Evolutionary conservation across 2,113 vertebrate species (phyloP).

Genomic region (Corythornis madagascariensis): DNA sequence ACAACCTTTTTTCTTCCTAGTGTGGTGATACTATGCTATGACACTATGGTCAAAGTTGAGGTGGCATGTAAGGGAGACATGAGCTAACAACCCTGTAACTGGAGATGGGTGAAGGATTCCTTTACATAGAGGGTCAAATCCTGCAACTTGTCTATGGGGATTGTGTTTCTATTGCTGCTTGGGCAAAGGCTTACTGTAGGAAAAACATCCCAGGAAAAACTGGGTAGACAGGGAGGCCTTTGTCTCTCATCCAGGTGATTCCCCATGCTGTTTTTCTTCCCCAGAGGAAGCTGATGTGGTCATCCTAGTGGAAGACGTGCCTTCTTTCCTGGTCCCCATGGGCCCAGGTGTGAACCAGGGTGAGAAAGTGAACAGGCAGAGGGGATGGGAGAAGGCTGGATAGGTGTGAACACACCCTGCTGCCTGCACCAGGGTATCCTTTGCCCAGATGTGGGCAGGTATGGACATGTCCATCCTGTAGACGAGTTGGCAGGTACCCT

Average conservation of each 20-base stretch:
- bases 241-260: not conserved
- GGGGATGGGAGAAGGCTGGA: not conserved
- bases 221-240: not conserved
- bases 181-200: not conserved
- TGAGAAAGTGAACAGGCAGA: not conserved
- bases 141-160: not conserved
- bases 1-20: not conserved
- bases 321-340: not conserved
- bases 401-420: not conserved
- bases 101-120: not conserved
- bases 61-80: not conserved
- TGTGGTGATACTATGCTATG: not conserved
- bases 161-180: not conserved
- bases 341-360: not conserved
- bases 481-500: not conserved
- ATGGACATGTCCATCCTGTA: not conserved
- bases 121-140: not conserved
- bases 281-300: not conserved
- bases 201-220: not conserved
- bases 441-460: not conserved
- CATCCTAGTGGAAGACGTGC: rapidly evolving
- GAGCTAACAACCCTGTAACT: not conserved
- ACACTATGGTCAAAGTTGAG: not conserved
- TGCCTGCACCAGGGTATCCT: not conserved
- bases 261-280: not conserved